phyloP scores from a whole-genome alignment of 2,113 vertebrate species.

The Himantopus leucocephalus region DNA sequence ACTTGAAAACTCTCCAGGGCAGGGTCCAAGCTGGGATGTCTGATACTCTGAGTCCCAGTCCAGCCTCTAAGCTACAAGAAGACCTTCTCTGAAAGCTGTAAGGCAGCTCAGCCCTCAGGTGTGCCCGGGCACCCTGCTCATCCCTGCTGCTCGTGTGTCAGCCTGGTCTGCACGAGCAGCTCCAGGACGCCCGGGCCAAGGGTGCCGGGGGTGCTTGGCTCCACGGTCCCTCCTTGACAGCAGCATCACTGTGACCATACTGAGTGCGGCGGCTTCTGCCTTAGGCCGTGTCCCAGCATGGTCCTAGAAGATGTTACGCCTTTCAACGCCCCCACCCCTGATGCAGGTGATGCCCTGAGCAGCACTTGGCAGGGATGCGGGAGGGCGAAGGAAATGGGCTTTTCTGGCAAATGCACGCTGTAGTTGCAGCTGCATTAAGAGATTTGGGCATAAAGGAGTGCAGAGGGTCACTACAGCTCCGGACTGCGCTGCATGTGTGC shows the following conservation, averaged over 20 bases:
- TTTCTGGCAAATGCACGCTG: accelerated
- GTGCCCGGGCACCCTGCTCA: not conserved
- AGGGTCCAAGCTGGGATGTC: too few species aligned
- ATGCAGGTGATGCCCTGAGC: not conserved
- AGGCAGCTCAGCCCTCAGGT: not conserved
- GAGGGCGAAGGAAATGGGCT: accelerated
- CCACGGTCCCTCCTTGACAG: accelerated
- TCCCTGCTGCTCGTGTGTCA: not conserved
- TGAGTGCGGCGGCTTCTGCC: accelerated
- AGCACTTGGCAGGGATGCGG: not conserved
- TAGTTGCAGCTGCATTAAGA: not conserved
- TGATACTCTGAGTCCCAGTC: not conserved
- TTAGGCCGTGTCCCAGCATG: accelerated
- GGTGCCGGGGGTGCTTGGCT: too few species aligned
- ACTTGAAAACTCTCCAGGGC: too few species aligned
- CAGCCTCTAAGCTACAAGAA: not conserved
- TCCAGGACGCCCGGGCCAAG: too few species aligned
- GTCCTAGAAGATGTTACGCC: not conserved
- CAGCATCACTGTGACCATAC: accelerated
- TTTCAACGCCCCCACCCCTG: too few species aligned
- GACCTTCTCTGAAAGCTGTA: not conserved
- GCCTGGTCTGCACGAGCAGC: not conserved
- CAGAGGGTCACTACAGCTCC: not conserved
- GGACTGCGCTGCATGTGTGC: accelerated
- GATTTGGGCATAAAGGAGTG: too few species aligned